Evolutionary conservation across 2,888 invertebrate species (phyloP).

Genomic region (Xestia rhomboidea): DNA sequence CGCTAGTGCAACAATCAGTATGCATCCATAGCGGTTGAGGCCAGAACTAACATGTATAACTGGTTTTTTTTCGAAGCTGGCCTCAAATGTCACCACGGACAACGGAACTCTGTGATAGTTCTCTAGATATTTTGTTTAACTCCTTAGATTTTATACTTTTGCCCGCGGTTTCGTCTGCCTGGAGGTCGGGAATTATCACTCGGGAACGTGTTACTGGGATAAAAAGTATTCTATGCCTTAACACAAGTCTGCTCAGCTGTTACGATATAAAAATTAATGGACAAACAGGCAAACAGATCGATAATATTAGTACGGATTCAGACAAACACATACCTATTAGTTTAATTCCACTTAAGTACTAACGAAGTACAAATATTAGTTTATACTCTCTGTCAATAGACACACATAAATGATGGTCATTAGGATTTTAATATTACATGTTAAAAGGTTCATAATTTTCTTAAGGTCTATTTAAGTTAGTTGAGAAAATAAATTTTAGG

Average conservation of each 20-base stretch:
- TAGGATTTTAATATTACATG: neutral
- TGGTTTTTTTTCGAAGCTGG: slow-evolving; percentile 44
- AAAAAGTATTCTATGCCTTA: neutral
- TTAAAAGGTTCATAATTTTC: neutral
- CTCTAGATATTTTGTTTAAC: slow-evolving; percentile 38
- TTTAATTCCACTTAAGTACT: slow-evolving; percentile 13
- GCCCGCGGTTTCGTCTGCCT: neutral
- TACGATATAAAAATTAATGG: neutral
- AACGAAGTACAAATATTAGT: slow-evolving; percentile 19
- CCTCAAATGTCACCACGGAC: slow-evolving; percentile 54
- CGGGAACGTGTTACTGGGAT: neutral
- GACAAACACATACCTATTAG: neutral
- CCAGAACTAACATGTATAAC: slow-evolving; percentile 55
- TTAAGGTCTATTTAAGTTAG: neutral
- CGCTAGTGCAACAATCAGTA: slow-evolving; percentile 14
- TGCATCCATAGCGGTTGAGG: slow-evolving; percentile 44
- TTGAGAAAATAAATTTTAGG: neutral
- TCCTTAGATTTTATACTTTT: neutral
- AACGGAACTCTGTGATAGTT: slow-evolving; percentile 57
- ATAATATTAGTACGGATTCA: neutral
- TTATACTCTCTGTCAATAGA: slow-evolving; percentile 8
- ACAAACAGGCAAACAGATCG: neutral
- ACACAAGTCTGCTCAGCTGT: neutral
- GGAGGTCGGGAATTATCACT: neutral
- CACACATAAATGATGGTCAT: neutral